Evolutionary conservation across 1,140 invertebrate species (phyloP).

Genomic region (Meloidogyne exigua): DNA sequence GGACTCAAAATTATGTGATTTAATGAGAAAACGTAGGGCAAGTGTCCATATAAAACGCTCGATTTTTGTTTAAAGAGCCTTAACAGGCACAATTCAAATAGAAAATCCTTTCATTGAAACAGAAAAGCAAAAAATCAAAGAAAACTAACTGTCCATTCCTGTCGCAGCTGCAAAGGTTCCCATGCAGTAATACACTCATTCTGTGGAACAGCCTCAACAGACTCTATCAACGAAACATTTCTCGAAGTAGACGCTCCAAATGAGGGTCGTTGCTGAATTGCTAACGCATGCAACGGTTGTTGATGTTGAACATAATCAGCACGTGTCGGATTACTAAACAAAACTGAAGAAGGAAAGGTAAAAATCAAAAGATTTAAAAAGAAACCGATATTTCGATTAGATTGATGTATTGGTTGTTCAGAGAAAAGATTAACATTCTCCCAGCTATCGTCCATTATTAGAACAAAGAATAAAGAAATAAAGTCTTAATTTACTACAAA

Average conservation of each 20-base stretch:
- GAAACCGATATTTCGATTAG: background rate
- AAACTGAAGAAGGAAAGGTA: background rate
- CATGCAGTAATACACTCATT: conserved; percentile 55
- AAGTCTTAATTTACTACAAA: background rate
- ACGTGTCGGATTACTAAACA: background rate
- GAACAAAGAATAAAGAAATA: background rate
- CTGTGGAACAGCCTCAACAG: conserved; percentile 8
- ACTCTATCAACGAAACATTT: background rate
- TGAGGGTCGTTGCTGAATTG: background rate
- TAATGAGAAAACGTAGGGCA: no score
- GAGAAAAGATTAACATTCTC: background rate
- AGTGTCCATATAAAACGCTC: no score
- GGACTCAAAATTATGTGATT: no score
- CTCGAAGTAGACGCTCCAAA: conserved; percentile 22
- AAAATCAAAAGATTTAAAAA: background rate
- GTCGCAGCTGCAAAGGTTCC: conserved; percentile 51
- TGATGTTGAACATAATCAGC: background rate
- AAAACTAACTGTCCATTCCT: conserved; percentile 57
- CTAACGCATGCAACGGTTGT: background rate
- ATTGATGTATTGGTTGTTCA: background rate
- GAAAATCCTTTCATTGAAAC: background rate
- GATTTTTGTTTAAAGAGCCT: no score
- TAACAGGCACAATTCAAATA: no score
- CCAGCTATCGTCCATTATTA: background rate
- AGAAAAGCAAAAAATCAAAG: background rate